A percentile compares a stretch with the other conserved stretches of the same genome.
Evolutionary conservation across 2,888 invertebrate genomes (phyloP).

Genomic region (Melangyna quadrimaculata): DNA sequence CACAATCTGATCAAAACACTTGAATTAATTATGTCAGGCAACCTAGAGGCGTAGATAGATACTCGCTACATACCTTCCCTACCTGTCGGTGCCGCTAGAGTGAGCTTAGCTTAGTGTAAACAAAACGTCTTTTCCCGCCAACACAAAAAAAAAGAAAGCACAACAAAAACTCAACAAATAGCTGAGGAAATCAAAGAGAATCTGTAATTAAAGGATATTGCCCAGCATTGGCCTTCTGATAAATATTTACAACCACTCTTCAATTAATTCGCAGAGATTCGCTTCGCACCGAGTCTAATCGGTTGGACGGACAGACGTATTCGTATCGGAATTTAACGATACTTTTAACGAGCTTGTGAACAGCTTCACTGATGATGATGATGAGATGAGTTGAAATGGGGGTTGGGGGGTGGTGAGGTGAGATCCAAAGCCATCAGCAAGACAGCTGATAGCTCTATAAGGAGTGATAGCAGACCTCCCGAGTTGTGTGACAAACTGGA

Average conservation of each 20-base stretch:
- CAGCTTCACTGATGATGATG: slow-evolving; percentile 14
- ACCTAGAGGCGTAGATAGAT: slow-evolving; percentile 43
- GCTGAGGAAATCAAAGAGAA: slow-evolving; percentile 58
- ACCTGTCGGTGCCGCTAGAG: not conserved
- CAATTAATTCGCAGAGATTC: slow-evolving; percentile 52
- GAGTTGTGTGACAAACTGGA: slow-evolving; percentile 38
- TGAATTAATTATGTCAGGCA: slow-evolving; percentile 69
- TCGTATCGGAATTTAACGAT: slow-evolving; percentile 57
- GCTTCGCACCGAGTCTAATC: slow-evolving; percentile 47
- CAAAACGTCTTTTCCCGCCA: slow-evolving; percentile 33
- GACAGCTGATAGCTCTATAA: no score
- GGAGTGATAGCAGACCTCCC: slow-evolving; percentile 20
- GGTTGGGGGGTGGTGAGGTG: not conserved
- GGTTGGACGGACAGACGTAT: slow-evolving; percentile 26
- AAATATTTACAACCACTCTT: slow-evolving; percentile 62
- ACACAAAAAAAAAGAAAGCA: not conserved
- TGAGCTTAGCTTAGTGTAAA: slow-evolving; percentile 8
- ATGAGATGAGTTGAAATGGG: not conserved
- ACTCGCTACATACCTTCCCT: not conserved
- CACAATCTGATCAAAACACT: slow-evolving; percentile 57
- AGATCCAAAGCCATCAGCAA: not conserved
- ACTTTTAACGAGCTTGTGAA: slow-evolving; percentile 61
- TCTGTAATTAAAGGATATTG: slow-evolving; percentile 64
- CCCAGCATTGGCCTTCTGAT: slow-evolving; percentile 60
- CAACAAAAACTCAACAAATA: slow-evolving; percentile 29